Conservation (phyloP, 2,113 vertebrate species). For the Zootoca vivipara region DNA sequence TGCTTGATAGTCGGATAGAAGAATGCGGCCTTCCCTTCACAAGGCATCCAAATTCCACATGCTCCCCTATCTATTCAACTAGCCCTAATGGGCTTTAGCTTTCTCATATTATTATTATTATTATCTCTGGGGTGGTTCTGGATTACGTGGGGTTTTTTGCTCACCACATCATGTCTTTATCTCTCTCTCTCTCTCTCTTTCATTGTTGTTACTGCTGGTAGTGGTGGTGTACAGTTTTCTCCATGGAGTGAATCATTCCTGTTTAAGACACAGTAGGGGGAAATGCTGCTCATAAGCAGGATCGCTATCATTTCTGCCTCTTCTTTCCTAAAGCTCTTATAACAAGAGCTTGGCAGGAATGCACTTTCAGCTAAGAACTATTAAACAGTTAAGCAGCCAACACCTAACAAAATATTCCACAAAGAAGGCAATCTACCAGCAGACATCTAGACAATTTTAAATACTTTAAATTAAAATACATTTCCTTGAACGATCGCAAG, state of each 20-base stretch:
- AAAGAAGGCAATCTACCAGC: constrained; percentile 4
- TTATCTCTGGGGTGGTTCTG: constrained; percentile 22
- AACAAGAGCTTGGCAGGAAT: not conserved
- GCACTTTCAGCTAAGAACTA: not conserved
- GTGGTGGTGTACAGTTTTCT: not conserved
- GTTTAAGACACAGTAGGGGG: constrained; percentile 1
- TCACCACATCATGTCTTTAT: constrained; percentile 13
- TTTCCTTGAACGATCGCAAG: constrained; percentile 11
- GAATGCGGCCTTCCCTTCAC: not conserved
- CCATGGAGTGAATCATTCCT: not conserved
- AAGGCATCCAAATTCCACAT: constrained; percentile 19
- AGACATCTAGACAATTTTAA: not conserved
- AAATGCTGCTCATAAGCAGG: not conserved
- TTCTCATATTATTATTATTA: constrained; percentile 15
- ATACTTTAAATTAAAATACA: not conserved
- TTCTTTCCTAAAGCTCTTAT: not conserved
- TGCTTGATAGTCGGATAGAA: constrained; percentile 4
- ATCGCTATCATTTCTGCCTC: constrained; percentile 2
- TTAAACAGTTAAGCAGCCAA: not conserved
- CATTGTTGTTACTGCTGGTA: not conserved
- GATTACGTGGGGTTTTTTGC: not conserved
- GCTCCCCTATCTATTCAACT: constrained; percentile 21
- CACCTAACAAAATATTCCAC: not conserved
- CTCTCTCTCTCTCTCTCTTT: constrained; percentile 5
- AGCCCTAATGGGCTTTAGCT: constrained; percentile 22